Base-by-base conservation (phyloP, 2,113 vertebrate genomes). In the Dromaius novaehollandiae region DNA sequence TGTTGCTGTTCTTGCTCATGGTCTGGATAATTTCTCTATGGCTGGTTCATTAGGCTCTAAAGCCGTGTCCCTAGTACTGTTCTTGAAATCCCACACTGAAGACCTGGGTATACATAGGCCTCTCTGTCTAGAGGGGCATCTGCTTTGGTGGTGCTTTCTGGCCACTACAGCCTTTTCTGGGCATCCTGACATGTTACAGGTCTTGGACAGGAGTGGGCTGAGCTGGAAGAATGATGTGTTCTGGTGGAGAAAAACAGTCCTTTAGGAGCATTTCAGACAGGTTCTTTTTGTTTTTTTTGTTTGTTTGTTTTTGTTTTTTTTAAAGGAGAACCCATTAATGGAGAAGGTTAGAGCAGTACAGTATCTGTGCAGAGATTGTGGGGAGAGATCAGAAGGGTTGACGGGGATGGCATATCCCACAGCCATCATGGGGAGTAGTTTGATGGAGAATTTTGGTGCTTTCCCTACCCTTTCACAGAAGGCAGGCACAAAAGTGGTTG, bases 221-320 rank as follows among this genome's bases (percentile, higher is more conserved):
- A 82, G 32, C 48, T 61, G n/a, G 16, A 79, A 32, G n/a, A 64
- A n/a, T 10, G 3, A 4, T 74, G 5, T 78, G 32, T 92, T 75
- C 24, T 40, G 21, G 46, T 44, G 32, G 21, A 79, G 51, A 58
- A 60, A 66, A 68, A 36, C 0, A 0, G 42, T 83, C 34, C 10
- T 65, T 36, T 51, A 20, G 20, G 5, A 92, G 3, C 6, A 25
- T 55, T 95, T 89, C 42, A 13, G 46, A 73, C 3, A 42, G 48
- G 38, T 38, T 38, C 38, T 38, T 38, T 38, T 38, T 38, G 3
- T 7, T 2, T 2, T 48, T 42, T 14, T 2, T 2, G 40, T 42
- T 14, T 40, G 16, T 3, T 9, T 8, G 11, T 11, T 14, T 2
- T n/a, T n/a, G 38, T 38, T 38, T 38, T 38, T 38, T 38, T 30